phyloP scores from a whole-genome alignment of 1,140 invertebrate genomes.

The Stratiolaelaps scimitus region DNA sequence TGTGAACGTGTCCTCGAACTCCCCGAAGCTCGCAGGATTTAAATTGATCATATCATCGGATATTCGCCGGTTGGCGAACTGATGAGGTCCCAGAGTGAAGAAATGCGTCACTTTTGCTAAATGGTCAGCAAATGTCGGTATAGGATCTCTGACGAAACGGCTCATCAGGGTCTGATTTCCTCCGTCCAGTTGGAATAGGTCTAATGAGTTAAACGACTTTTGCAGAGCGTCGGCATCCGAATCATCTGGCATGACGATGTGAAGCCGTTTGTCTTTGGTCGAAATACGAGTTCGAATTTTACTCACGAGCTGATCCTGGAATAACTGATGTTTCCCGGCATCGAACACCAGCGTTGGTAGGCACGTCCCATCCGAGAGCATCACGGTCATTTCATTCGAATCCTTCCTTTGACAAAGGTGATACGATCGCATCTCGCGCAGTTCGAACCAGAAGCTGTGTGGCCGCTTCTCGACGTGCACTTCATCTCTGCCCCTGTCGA shows the following conservation, averaged over 20 bases:
- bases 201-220: slow-evolving; percentile 68
- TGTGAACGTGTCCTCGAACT: slow-evolving; percentile 42
- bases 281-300: slow-evolving; percentile 11
- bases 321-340: not conserved
- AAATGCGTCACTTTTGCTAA: slow-evolving; percentile 68
- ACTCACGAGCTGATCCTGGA: not conserved
- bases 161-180: slow-evolving; percentile 47
- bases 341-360: slow-evolving; percentile 10
- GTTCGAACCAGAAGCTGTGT: not conserved
- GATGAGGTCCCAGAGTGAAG: slow-evolving; percentile 41
- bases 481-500: not conserved
- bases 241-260: slow-evolving; percentile 56
- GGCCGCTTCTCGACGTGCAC: not conserved
- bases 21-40: slow-evolving; percentile 49
- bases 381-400: not conserved
- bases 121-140: slow-evolving; percentile 61
- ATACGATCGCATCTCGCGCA: slow-evolving; percentile 9
- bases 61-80: slow-evolving; percentile 33
- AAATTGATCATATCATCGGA: slow-evolving; percentile 40
- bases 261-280: slow-evolving; percentile 47
- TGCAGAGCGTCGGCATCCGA: slow-evolving; percentile 55
- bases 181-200: slow-evolving; percentile 59
- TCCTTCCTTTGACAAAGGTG: not conserved
- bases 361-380: not conserved
- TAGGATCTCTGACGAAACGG: slow-evolving; percentile 41